Conservation (phyloP, 2,797 vertebrate genomes). For the Anableps anableps region DNA sequence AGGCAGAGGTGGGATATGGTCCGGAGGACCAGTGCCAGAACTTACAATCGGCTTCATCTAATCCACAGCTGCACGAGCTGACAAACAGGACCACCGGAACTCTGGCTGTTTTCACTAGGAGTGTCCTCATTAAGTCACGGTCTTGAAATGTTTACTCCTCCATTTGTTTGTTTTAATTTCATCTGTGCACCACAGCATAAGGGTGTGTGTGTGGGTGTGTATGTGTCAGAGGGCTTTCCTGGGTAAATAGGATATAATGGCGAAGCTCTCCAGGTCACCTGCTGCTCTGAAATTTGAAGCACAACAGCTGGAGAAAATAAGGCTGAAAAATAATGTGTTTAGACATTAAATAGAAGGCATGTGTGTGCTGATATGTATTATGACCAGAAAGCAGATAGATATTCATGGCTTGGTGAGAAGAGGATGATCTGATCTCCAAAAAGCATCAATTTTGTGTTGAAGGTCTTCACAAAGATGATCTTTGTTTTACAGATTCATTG, state of each 20-base stretch:
- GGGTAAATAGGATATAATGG: conserved; percentile 46
- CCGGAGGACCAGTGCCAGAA: conserved; percentile 37
- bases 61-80: conserved; percentile 64
- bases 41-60: conserved; percentile 45
- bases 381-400: background rate
- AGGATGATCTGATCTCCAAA: background rate
- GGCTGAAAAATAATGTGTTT: conserved; percentile 15
- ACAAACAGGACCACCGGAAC: conserved; percentile 47
- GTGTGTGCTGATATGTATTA: background rate
- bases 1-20: conserved; percentile 42
- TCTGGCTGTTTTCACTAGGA: conserved; percentile 60
- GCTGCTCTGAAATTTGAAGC: conserved; percentile 47
- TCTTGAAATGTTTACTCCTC: conserved; percentile 74
- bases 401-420: too few species aligned
- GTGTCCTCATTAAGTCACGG: conserved; percentile 72
- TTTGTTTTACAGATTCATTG: background rate
- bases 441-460: background rate
- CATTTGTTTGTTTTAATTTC: conserved; percentile 73
- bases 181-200: conserved; percentile 53
- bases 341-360: background rate
- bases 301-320: conserved; percentile 14
- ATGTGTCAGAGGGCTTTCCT: conserved; percentile 56
- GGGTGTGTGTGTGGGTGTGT: conserved; percentile 29
- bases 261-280: conserved; percentile 50
- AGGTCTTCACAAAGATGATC: background rate